Evolutionary conservation across 2,888 invertebrate species (phyloP).

Genomic region (Dermolepida albohirtum): DNA sequence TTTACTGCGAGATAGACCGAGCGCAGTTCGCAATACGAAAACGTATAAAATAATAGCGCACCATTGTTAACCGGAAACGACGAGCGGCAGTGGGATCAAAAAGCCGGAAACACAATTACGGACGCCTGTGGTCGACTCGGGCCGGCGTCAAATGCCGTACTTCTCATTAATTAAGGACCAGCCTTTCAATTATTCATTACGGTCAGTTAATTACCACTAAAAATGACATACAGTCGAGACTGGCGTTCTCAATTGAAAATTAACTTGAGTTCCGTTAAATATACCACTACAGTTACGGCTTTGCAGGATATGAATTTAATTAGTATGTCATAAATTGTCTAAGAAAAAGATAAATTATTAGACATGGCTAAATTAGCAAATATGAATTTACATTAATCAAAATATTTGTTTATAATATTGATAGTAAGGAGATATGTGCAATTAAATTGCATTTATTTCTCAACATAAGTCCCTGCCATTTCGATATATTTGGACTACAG

Average conservation of each 20-base stretch:
- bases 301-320: too few species aligned
- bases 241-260: slow-evolving; percentile 7
- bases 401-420: too few species aligned
- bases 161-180: slow-evolving; percentile 43
- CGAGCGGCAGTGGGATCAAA: slow-evolving; percentile 49
- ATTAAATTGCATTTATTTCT: too few species aligned
- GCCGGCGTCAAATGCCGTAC: slow-evolving; percentile 46
- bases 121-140: slow-evolving; percentile 45
- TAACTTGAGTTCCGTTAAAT: slow-evolving; percentile 20
- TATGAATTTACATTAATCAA: too few species aligned
- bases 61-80: slow-evolving; percentile 49
- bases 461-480: too few species aligned
- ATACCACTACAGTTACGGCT: not conserved
- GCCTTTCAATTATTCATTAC: slow-evolving; percentile 28
- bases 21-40: slow-evolving; percentile 46
- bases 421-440: too few species aligned
- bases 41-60: slow-evolving; percentile 47
- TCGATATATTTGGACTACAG: too few species aligned
- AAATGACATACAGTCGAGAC: slow-evolving; percentile 10
- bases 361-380: not conserved
- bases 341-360: slow-evolving; percentile 1
- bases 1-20: slow-evolving; percentile 41
- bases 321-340: not conserved
- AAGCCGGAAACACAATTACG: slow-evolving; percentile 47
- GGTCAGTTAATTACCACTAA: slow-evolving; percentile 35